A percentile compares a stretch with the other conserved stretches of the same genome.
These are phyloP conservation scores for Drosophila nigromelanica DNA, from an alignment of 1,140 invertebrate species.

Conservation along the genomic window DNA sequence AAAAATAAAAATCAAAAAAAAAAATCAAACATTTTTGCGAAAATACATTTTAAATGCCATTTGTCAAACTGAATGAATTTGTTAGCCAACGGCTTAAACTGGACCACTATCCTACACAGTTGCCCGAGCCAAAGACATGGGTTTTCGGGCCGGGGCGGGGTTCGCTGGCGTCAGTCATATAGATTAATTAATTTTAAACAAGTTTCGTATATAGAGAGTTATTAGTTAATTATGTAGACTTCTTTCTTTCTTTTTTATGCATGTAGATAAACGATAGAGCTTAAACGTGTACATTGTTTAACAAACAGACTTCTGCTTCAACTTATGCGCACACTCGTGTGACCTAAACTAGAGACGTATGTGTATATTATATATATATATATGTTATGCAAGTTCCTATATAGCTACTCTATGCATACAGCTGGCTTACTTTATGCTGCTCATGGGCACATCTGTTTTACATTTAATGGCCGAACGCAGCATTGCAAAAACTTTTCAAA, in stretches of 20 bases:
- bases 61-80: slow-evolving; percentile 31
- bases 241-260: slow-evolving; percentile 51
- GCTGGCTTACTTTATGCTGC: slow-evolving; percentile 19
- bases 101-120: slow-evolving; percentile 35
- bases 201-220: slow-evolving; percentile 39
- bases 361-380: slow-evolving; percentile 34
- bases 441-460: slow-evolving; percentile 22
- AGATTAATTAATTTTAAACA: slow-evolving; percentile 42
- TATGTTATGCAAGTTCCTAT: slow-evolving; percentile 7
- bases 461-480: slow-evolving; percentile 27
- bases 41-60: slow-evolving; percentile 26
- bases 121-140: slow-evolving; percentile 1
- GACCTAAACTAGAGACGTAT: slow-evolving; percentile 65
- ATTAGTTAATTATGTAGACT: slow-evolving; percentile 15
- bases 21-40: not conserved
- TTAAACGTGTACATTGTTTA: slow-evolving; percentile 80
- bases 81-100: slow-evolving; percentile 30
- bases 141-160: slow-evolving; percentile 1
- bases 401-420: slow-evolving; percentile 12
- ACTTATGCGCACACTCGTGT: slow-evolving; percentile 51
- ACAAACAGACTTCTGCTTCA: slow-evolving; percentile 77
- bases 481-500: slow-evolving; percentile 48
- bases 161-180: slow-evolving; percentile 40
- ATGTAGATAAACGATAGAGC: slow-evolving; percentile 78
- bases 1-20: slow-evolving; percentile 1